Evolutionary conservation across 2,888 invertebrate genomes (phyloP).

Genomic region (Drosophila melanosoma): DNA sequence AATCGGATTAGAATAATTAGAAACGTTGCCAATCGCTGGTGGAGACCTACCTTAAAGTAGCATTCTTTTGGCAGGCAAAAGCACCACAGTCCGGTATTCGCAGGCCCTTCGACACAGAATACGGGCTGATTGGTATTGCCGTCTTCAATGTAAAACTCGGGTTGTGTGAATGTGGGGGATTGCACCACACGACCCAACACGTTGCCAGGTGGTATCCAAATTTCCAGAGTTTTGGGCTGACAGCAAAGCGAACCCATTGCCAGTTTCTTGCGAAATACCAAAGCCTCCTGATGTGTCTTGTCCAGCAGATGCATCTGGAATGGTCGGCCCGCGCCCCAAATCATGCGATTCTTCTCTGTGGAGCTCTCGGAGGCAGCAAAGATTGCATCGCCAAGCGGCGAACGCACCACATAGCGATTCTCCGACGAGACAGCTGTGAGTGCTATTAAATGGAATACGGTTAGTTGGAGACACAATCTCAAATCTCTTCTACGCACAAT

Average conservation of each 20-base stretch:
- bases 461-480: neutral
- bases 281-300: constrained; percentile 92
- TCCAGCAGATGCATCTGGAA: constrained; percentile 93
- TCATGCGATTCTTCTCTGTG: constrained; percentile 87
- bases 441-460: constrained; percentile 52
- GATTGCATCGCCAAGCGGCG: constrained; percentile 90
- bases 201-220: constrained; percentile 90
- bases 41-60: constrained; percentile 74
- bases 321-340: constrained; percentile 89
- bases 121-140: constrained; percentile 87
- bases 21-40: neutral
- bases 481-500: constrained; percentile 86
- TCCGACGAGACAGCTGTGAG: constrained; percentile 87
- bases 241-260: constrained; percentile 90
- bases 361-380: constrained; percentile 91
- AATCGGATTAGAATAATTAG: neutral
- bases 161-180: constrained; percentile 88
- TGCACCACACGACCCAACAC: constrained; percentile 90
- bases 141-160: constrained; percentile 90
- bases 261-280: constrained; percentile 89
- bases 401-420: constrained; percentile 90
- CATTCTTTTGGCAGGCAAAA: constrained; percentile 84
- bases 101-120: constrained; percentile 90
- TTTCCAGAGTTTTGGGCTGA: constrained; percentile 89
- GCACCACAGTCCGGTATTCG: constrained; percentile 86